Percentiles rank a stretch among this genome's conserved stretches.
Evolutionary conservation across 2,797 vertebrate genomes (phyloP).

Genomic region (Hozukius guyotensis): DNA sequence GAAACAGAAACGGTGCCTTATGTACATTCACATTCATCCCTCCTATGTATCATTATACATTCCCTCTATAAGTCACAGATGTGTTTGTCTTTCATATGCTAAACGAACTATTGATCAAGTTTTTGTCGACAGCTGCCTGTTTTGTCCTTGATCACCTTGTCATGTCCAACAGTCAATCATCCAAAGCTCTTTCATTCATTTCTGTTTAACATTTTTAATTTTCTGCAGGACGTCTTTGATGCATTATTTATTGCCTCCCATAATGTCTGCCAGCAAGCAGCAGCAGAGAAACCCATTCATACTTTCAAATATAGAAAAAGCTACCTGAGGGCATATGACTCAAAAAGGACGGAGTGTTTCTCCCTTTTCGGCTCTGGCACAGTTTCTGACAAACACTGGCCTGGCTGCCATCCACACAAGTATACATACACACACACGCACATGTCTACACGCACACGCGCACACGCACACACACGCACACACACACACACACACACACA

Average conservation of each 20-base stretch:
- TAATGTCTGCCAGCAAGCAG: not conserved
- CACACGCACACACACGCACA: not conserved
- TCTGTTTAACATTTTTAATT: not conserved
- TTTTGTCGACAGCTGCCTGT: not conserved
- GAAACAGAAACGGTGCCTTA: not conserved
- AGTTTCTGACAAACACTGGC: conserved; percentile 17
- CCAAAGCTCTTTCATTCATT: not conserved
- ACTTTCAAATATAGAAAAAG: conserved; percentile 8
- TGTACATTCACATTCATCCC: not conserved
- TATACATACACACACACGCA: not conserved
- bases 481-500: not conserved
- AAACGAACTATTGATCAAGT: not conserved
- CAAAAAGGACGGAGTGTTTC: conserved; percentile 5
- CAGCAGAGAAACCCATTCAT: conserved; percentile 19
- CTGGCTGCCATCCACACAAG: not conserved
- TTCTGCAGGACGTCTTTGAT: not conserved
- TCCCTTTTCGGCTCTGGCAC: conserved; percentile 29
- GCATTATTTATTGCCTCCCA: not conserved
- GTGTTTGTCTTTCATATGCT: not conserved
- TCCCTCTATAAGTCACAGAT: not conserved
- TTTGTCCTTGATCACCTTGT: not conserved
- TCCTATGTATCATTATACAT: not conserved
- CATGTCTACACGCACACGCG: not conserved
- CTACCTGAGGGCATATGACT: conserved; percentile 24
- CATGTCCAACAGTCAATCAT: not conserved